These are phyloP conservation scores for Calephelis perditalis DNA, from an alignment of 2,888 invertebrate genomes.

Conservation along the genomic window DNA sequence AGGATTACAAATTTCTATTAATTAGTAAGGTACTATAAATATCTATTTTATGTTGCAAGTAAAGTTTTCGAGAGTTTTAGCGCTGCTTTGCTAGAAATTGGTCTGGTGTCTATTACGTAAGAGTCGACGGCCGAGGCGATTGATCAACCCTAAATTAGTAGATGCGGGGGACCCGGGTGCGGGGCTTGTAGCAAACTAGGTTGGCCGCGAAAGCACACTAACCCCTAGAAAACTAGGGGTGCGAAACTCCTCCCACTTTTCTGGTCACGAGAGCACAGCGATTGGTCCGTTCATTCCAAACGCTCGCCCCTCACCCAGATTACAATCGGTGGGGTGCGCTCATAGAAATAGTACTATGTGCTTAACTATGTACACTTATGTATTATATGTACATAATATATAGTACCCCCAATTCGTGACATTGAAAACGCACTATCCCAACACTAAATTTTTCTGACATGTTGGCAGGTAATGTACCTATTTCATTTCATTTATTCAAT, in stretches of 20 bases:
- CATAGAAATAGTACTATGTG: slow-evolving; percentile 76
- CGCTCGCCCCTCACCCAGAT: slow-evolving; percentile 74
- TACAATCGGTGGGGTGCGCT: slow-evolving; percentile 77
- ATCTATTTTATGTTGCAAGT: too few species aligned
- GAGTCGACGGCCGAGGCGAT: slow-evolving; percentile 54
- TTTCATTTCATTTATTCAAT: too few species aligned
- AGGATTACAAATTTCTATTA: too few species aligned
- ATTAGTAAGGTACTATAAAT: too few species aligned
- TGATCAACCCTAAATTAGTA: slow-evolving; percentile 77
- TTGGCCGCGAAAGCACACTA: slow-evolving; percentile 78
- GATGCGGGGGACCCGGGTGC: slow-evolving; percentile 50
- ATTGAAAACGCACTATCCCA: slow-evolving; percentile 51
- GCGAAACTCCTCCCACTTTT: slow-evolving; percentile 78
- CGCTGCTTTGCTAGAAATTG: slow-evolving; percentile 37
- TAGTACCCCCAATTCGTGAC: slow-evolving; percentile 60
- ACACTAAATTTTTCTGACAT: background rate
- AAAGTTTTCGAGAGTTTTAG: background rate
- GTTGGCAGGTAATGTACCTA: too few species aligned
- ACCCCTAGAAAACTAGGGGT: slow-evolving; percentile 79
- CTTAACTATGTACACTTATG: slow-evolving; percentile 57
- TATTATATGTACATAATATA: slow-evolving; percentile 54
- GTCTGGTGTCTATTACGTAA: slow-evolving; percentile 62
- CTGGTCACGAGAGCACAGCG: slow-evolving; percentile 75
- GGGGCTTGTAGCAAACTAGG: slow-evolving; percentile 72
- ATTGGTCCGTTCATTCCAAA: slow-evolving; percentile 70